Evolutionary conservation across 2,888 invertebrate genomes (phyloP).

Genomic region (Dryococelus australis): DNA sequence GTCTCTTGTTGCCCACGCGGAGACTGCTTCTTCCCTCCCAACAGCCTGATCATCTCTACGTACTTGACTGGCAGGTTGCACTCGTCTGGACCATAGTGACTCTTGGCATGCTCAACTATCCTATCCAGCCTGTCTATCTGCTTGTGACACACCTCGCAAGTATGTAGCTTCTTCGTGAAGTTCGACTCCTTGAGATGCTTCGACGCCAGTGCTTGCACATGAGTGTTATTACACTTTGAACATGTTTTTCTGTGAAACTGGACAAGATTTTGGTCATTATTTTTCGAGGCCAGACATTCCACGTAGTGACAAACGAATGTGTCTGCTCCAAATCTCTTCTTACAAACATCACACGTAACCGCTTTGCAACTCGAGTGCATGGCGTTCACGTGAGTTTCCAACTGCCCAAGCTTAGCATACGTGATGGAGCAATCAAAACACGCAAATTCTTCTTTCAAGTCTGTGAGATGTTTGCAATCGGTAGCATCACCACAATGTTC

Average conservation of each 20-base stretch:
- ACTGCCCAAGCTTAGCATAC: neutral
- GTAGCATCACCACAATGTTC: neutral
- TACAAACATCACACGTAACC: neutral
- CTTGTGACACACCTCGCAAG: conserved; percentile 20
- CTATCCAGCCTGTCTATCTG: neutral
- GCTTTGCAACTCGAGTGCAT: conserved; percentile 1
- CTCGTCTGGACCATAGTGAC: conserved; percentile 8
- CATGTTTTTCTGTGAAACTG: neutral
- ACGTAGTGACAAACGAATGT: neutral
- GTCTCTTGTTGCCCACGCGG: too few species aligned
- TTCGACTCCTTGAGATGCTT: neutral
- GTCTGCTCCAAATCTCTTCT: neutral
- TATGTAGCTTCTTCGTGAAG: neutral
- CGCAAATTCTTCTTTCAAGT: neutral
- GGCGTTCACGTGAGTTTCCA: neutral
- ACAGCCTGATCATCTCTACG: conserved; percentile 4
- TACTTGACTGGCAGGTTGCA: conserved; percentile 9
- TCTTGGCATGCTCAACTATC: conserved; percentile 13
- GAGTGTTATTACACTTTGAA: neutral
- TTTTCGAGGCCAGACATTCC: neutral
- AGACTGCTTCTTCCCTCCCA: neutral
- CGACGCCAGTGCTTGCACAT: neutral
- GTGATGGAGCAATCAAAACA: conserved; percentile 7
- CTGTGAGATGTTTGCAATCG: neutral
- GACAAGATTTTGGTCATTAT: neutral